A percentile compares a stretch with the other conserved stretches of the same genome.
Conservation (phyloP, 2,113 vertebrate genomes). For the Xiphophorus couchianus region DNA sequence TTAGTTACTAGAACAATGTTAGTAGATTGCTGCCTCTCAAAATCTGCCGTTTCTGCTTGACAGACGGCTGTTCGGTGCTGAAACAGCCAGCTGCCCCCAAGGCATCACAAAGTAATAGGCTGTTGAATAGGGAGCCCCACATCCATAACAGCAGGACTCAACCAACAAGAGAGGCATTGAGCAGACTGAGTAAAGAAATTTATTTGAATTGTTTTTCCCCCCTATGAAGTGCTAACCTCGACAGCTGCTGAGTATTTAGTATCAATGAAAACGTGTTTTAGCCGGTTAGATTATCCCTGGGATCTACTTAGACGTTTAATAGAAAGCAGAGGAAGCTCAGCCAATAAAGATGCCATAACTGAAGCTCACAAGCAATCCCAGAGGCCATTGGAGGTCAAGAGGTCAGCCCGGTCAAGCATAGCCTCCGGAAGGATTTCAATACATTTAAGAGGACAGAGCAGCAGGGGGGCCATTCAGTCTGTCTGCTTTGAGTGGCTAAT, state of each 20-base stretch:
- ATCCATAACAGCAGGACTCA: constrained; percentile 41
- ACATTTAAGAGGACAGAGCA: constrained; percentile 20
- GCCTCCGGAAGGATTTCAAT: constrained; percentile 33
- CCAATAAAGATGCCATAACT: constrained; percentile 13
- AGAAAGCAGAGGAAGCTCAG: background rate
- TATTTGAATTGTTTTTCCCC: constrained; percentile 4
- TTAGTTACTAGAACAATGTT: no score
- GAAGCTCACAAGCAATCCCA: constrained; percentile 5
- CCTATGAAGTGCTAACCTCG: background rate
- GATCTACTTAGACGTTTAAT: background rate
- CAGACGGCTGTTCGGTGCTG: constrained; percentile 58
- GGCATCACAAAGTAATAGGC: constrained; percentile 59
- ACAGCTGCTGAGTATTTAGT: background rate
- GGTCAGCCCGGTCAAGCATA: constrained; percentile 53
- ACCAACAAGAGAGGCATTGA: constrained; percentile 25
- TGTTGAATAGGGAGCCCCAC: constrained; percentile 42
- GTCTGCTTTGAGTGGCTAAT: constrained; percentile 22
- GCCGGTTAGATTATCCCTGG: no score
- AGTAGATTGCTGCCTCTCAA: constrained; percentile 7
- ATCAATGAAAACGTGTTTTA: background rate
- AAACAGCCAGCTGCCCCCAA: constrained; percentile 56
- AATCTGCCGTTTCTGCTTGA: constrained; percentile 41
- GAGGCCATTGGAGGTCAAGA: constrained; percentile 20
- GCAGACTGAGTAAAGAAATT: constrained; percentile 23
- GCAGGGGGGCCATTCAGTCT: constrained; percentile 9